These are phyloP conservation scores for Sorex fumeus DNA, from an alignment of 2,113 vertebrate species.

Conservation along the genomic window DNA sequence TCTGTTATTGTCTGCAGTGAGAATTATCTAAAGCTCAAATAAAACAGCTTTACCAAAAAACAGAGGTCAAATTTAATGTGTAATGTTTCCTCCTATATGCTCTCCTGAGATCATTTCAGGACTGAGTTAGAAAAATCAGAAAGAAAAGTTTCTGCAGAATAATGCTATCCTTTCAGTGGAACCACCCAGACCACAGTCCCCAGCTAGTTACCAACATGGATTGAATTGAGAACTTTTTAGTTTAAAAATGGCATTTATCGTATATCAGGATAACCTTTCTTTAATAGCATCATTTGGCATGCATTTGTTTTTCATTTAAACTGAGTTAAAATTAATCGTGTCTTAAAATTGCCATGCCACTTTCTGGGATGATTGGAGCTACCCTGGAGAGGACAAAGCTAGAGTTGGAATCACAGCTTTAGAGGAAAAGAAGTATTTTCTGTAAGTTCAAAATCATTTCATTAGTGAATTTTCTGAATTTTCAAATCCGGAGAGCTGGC, in stretches of 20 bases:
- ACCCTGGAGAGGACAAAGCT: slow-evolving; percentile 65
- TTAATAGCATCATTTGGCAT: slow-evolving; percentile 72
- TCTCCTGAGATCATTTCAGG: slow-evolving; percentile 44
- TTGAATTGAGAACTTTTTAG: background rate
- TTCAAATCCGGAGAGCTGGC: slow-evolving; percentile 83
- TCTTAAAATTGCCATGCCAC: slow-evolving; percentile 61
- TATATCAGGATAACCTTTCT: slow-evolving; percentile 61
- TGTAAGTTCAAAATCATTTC: slow-evolving; percentile 84
- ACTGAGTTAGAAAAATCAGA: slow-evolving; percentile 19
- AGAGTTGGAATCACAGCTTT: slow-evolving; percentile 61
- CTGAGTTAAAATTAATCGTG: slow-evolving; percentile 73
- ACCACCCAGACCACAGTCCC: background rate
- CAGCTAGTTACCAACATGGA: background rate
- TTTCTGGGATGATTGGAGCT: slow-evolving; percentile 46
- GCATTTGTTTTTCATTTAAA: slow-evolving; percentile 77
- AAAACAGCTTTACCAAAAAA: background rate
- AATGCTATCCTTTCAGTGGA: background rate
- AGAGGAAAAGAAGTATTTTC: slow-evolving; percentile 85
- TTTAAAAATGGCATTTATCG: slow-evolving; percentile 57
- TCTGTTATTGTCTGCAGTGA: background rate
- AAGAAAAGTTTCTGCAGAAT: background rate
- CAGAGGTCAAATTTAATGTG: background rate
- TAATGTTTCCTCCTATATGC: background rate
- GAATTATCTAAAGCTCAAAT: slow-evolving; percentile 18
- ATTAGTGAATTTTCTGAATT: slow-evolving; percentile 83